Conservation (phyloP, 1,140 invertebrate genomes). For the Drosophila lacertosa region DNA sequence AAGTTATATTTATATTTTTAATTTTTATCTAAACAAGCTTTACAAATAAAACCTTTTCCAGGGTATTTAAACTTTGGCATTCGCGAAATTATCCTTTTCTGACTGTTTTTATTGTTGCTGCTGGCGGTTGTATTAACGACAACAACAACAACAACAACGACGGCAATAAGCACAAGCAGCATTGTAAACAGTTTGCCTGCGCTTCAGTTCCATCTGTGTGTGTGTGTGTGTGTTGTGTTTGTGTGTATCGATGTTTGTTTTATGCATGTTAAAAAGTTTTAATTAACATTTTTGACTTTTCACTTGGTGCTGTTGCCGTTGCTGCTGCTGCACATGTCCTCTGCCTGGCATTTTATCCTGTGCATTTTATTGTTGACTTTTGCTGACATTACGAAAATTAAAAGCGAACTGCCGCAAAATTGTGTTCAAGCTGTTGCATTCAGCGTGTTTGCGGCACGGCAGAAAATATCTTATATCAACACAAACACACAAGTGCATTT, state of each 20-base stretch:
- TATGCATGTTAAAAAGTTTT: conserved; percentile 80
- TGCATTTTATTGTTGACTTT: conserved; percentile 72
- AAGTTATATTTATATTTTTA: too few species aligned
- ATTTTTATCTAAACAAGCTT: too few species aligned
- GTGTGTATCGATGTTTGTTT: conserved; percentile 61
- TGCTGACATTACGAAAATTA: conserved; percentile 60
- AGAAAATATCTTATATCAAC: conserved; percentile 47
- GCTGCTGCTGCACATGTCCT: conserved; percentile 24
- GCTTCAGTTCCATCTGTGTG: conserved; percentile 16
- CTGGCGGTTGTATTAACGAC: conserved; percentile 48
- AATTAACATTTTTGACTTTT: conserved; percentile 81
- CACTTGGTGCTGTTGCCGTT: conserved; percentile 44
- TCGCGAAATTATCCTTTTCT: not conserved
- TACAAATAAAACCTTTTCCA: too few species aligned
- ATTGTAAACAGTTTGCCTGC: conserved; percentile 44
- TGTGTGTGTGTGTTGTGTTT: conserved; percentile 12
- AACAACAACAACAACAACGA: conserved; percentile 28
- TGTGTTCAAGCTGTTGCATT: conserved; percentile 36
- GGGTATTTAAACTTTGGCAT: not conserved
- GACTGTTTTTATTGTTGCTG: conserved; percentile 11
- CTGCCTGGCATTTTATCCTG: conserved; percentile 19
- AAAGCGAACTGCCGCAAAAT: conserved; percentile 40
- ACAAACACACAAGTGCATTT: not conserved
- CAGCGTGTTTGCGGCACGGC: conserved; percentile 14
- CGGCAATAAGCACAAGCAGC: conserved; percentile 2